Evolutionary conservation across 2,113 vertebrate species (phyloP).

Genomic region (Raja brachyura): DNA sequence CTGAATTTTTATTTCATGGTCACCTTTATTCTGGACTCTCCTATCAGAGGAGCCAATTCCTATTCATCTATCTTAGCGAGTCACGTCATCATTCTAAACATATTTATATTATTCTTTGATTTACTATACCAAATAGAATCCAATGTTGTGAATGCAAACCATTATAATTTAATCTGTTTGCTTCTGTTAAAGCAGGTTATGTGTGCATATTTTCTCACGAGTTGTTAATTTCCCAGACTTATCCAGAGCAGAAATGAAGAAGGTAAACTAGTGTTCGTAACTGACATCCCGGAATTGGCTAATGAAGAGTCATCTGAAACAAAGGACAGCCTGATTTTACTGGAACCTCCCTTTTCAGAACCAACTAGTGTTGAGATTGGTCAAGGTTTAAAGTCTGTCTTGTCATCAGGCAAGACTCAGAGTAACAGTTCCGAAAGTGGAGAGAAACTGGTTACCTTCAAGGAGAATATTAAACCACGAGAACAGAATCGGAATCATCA

Average conservation of each 20-base stretch:
- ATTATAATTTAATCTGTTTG: neutral
- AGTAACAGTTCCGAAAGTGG: slow-evolving; percentile 68
- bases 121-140: neutral
- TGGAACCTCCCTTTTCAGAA: slow-evolving; percentile 75
- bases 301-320: slow-evolving; percentile 79
- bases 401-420: slow-evolving; percentile 75
- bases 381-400: slow-evolving; percentile 79
- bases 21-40: neutral
- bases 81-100: neutral
- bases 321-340: slow-evolving; percentile 75
- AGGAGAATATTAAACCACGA: slow-evolving; percentile 91
- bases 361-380: slow-evolving; percentile 61
- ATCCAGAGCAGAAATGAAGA: slow-evolving; percentile 79
- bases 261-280: slow-evolving; percentile 82
- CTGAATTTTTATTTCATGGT: neutral
- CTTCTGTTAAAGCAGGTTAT: neutral
- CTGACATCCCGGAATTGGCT: slow-evolving; percentile 81
- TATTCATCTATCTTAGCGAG: neutral
- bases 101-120: neutral
- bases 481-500: slow-evolving; percentile 77
- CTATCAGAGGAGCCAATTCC: neutral
- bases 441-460: slow-evolving; percentile 92
- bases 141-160: neutral
- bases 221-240: slow-evolving; percentile 59
- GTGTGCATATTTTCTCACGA: slow-evolving; percentile 5